Evolutionary conservation across 1,140 invertebrate species (phyloP), one percentile per base, ranked within the genome.

Genomic region (Delia radicum): DNA sequence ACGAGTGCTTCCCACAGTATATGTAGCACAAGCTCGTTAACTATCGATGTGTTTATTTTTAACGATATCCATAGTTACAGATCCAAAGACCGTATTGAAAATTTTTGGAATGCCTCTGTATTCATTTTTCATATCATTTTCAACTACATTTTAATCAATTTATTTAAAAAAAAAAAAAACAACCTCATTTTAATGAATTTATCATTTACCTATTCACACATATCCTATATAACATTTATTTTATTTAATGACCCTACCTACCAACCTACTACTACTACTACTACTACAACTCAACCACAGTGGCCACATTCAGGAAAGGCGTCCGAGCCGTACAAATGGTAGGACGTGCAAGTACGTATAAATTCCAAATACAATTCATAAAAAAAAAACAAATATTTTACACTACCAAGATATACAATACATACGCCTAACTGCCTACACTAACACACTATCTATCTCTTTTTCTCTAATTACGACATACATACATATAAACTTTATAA

Each of bases 291-390:
- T 84, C 83, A 83, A 84, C 83, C 81, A 86, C 92, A 98, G 97
- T 99, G 94, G 95, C 96, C 86, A 96, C 97, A 89, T 99, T 99
- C 94, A 96, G 97, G 92, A 99, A 99, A 92, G 97, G 97, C 91
- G 97, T 98, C 87, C 94, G 97, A 88, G 96, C 97, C 89, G 95
- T 98, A 89, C 96, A 97, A 91, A 94, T 97, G 91, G 94, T 97
- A 89, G 95, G 96, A 89, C 92, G 95, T 92, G 94, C 96, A 95
- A 97, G 95, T 97, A 96, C 92, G 95, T 96, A 94, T 92, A 88
- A 77, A 80, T 48, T 79, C 77, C 65, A 69, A 69, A 69, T 69
- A 69, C 48, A 21, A 55, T 33, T 76, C 26, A 28, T 63, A 28
- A 55, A 61, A 74, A 31, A 15, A 71, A 18, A 74, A 31, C 12